Evolutionary conservation across 2,113 vertebrate genomes (phyloP).

Genomic region (Cyprinodon variegatus): DNA sequence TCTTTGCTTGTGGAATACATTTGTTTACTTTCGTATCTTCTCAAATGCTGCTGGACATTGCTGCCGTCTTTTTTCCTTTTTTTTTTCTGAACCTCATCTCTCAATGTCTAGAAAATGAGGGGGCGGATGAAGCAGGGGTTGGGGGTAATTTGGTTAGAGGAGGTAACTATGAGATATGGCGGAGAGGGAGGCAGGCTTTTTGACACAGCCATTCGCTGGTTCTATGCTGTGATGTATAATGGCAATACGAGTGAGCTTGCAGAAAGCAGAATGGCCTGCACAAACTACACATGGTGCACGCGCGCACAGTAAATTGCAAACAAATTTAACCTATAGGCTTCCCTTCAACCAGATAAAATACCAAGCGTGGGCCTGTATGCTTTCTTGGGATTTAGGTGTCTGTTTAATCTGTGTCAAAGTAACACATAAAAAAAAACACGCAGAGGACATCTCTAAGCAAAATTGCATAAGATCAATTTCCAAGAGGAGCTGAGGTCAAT

Average conservation of each 20-base stretch:
- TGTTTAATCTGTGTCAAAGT: slow-evolving; percentile 48
- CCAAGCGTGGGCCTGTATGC: slow-evolving; percentile 20
- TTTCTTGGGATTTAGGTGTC: slow-evolving; percentile 48
- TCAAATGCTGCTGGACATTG: slow-evolving; percentile 41
- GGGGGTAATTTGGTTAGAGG: slow-evolving; percentile 82
- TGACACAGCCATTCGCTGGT: slow-evolving; percentile 73
- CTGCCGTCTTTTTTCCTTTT: slow-evolving; percentile 45
- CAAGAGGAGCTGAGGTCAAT: slow-evolving; percentile 52
- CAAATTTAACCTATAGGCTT: slow-evolving; percentile 60
- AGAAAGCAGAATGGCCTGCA: slow-evolving; percentile 48
- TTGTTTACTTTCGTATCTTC: slow-evolving; percentile 47
- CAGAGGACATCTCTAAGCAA: slow-evolving; percentile 27
- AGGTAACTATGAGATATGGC: slow-evolving; percentile 84
- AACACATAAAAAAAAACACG: slow-evolving; percentile 51
- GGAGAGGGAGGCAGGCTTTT: slow-evolving; percentile 68
- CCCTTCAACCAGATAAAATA: slow-evolving; percentile 35
- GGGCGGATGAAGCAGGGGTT: slow-evolving; percentile 46
- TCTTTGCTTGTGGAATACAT: slow-evolving; percentile 18
- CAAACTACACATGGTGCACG: slow-evolving; percentile 20
- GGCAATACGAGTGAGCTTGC: slow-evolving; percentile 71
- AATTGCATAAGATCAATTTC: slow-evolving; percentile 58
- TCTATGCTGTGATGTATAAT: slow-evolving; percentile 79
- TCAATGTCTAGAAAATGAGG: slow-evolving; percentile 57
- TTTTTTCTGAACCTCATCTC: slow-evolving; percentile 56
- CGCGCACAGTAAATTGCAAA: slow-evolving; percentile 43